These are phyloP conservation scores for Perdita meconis DNA, from an alignment of 2,888 invertebrate species.

Conservation along the genomic window DNA sequence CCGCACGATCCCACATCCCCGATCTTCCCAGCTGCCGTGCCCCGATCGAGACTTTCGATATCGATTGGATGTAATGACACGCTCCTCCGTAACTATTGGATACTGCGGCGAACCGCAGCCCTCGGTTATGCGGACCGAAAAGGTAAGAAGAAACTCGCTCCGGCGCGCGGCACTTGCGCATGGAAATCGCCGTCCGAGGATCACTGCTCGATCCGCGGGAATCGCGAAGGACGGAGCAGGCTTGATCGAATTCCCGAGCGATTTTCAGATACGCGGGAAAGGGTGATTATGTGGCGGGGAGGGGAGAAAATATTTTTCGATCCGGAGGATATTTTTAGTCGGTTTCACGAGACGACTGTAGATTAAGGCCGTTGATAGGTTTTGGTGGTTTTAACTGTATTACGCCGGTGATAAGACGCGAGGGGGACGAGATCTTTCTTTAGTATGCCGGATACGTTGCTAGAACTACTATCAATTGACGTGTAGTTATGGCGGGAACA, in stretches of 20 bases:
- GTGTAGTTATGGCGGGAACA: no score
- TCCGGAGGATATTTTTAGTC: conserved; percentile 6
- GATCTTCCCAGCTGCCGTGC: conserved; percentile 68
- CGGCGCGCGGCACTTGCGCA: conserved; percentile 48
- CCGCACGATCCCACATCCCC: conserved; percentile 36
- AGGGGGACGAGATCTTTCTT: not conserved
- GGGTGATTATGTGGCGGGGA: conserved; percentile 15
- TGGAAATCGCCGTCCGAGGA: conserved; percentile 65
- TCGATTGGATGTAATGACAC: conserved; percentile 79
- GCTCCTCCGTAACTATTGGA: conserved; percentile 77
- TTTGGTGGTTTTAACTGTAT: not conserved
- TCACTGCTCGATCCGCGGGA: conserved; percentile 51
- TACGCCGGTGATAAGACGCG: not conserved
- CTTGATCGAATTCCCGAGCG: conserved; percentile 41
- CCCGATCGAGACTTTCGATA: conserved; percentile 78
- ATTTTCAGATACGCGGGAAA: conserved; percentile 23
- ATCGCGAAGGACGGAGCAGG: no score
- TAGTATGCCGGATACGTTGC: no score
- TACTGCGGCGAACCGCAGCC: conserved; percentile 80
- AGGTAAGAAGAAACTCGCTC: conserved; percentile 62
- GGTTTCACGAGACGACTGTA: no score
- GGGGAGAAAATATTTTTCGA: no score
- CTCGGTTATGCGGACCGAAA: conserved; percentile 59
- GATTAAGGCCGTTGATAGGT: not conserved
- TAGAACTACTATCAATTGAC: no score